phyloP scores from a whole-genome alignment of 1,140 invertebrate genomes.

The Pachyrhynchus sulphureomaculatus region DNA sequence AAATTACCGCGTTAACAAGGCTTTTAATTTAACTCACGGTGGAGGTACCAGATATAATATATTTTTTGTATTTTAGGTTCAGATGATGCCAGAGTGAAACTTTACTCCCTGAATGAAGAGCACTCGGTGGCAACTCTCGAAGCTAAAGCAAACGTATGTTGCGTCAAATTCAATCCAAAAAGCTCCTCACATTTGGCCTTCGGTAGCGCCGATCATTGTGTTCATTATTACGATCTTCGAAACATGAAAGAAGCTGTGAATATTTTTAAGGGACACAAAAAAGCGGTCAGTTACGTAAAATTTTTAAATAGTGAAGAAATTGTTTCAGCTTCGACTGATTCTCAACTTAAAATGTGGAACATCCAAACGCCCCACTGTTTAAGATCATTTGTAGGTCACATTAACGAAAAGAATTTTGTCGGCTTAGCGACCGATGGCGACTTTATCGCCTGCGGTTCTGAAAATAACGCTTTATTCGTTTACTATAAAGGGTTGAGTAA shows the following conservation, averaged over 20 bases:
- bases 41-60: too few relatives aligned
- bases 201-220: conserved; percentile 94
- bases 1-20: too few relatives aligned
- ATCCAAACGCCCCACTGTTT: conserved; percentile 78
- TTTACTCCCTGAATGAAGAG: conserved; percentile 88
- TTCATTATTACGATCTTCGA: conserved; percentile 94
- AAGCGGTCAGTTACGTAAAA: conserved; percentile 95
- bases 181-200: conserved; percentile 87
- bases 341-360: conserved; percentile 92
- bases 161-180: conserved; percentile 93
- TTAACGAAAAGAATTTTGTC: conserved; percentile 97
- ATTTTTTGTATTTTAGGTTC: conserved; percentile 65
- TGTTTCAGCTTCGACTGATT: conserved; percentile 94
- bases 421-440: conserved; percentile 94
- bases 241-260: conserved; percentile 80
- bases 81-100: conserved; percentile 92
- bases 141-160: conserved; percentile 93
- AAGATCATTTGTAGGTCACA: conserved; percentile 88
- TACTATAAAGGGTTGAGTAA: conserved; percentile 91
- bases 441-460: conserved; percentile 93
- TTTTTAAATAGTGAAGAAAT: conserved; percentile 88
- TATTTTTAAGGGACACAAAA: conserved; percentile 89
- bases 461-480: conserved; percentile 92
- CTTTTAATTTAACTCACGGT: background rate
- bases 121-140: conserved; percentile 86